A percentile compares a stretch with the other conserved stretches of the same genome.
phyloP scores from a whole-genome alignment of 2,888 invertebrate genomes.

The Dryobotodes eremita region DNA sequence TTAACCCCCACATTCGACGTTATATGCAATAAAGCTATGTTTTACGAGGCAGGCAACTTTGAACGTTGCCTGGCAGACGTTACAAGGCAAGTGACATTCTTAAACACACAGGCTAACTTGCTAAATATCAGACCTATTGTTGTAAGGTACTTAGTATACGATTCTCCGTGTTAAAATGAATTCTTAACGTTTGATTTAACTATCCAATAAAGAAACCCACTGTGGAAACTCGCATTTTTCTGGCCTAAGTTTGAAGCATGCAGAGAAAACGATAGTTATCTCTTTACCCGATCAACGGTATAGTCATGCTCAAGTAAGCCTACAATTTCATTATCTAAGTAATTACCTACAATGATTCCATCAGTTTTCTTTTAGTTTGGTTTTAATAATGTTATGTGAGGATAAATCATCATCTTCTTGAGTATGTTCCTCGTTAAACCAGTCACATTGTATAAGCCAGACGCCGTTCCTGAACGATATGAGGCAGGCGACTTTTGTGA shows the following conservation, averaged over 20 bases:
- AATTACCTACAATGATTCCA: not conserved
- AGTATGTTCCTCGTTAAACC: not conserved
- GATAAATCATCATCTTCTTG: not conserved
- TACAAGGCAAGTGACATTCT: conserved; percentile 16
- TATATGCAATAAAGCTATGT: conserved; percentile 40
- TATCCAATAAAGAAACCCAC: not conserved
- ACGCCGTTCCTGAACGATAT: conserved; percentile 39
- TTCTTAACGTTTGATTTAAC: too few relatives aligned
- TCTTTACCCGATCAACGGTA: not conserved
- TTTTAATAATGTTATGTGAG: not conserved
- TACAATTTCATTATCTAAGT: not conserved
- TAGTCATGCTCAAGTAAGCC: not conserved
- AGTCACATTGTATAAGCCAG: conserved; percentile 7
- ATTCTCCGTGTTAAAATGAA: not conserved
- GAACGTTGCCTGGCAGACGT: conserved; percentile 2
- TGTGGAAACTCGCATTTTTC: too few relatives aligned
- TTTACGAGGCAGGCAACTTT: conserved; percentile 35
- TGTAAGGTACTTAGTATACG: not conserved
- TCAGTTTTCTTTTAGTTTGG: not conserved
- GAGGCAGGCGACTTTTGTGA: conserved; percentile 49
- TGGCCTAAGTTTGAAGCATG: not conserved
- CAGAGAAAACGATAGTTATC: too few relatives aligned
- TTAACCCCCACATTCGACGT: conserved; percentile 33
- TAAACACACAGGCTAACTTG: conserved; percentile 11
- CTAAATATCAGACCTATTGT: not conserved